Evolutionary conservation across 2,113 vertebrate species (phyloP).

Genomic region (Lates calcarifer): DNA sequence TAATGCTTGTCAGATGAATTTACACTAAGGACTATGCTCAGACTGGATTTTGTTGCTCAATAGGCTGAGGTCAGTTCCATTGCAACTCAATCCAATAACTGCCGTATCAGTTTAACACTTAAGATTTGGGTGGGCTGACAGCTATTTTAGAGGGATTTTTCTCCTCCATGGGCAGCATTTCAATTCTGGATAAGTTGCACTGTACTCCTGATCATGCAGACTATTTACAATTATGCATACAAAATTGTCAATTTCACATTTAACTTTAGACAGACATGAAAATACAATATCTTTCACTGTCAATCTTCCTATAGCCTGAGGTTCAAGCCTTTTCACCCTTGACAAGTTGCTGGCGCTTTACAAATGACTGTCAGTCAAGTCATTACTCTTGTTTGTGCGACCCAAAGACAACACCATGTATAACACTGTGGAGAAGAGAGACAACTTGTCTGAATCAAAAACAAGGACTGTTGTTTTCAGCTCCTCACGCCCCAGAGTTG

Average conservation of each 20-base stretch:
- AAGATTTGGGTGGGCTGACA: conserved; percentile 27
- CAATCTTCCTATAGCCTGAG: conserved; percentile 59
- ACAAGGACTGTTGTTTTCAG: conserved; percentile 61
- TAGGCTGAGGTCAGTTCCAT: conserved; percentile 43
- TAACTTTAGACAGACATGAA: conserved; percentile 52
- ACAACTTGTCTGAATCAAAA: conserved; percentile 65
- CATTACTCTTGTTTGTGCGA: conserved; percentile 67
- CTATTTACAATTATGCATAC: conserved; percentile 42
- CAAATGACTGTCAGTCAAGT: conserved; percentile 75
- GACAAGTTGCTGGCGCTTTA: conserved; percentile 70
- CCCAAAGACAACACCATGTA: conserved; percentile 68
- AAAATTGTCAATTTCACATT: conserved; percentile 55
- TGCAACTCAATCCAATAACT: conserved; percentile 57
- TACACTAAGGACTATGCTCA: conserved; percentile 34
- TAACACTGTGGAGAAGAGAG: conserved; percentile 45
- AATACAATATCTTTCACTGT: conserved; percentile 59
- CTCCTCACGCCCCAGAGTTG: conserved; percentile 47
- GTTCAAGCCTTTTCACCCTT: conserved; percentile 63
- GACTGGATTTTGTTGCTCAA: conserved; percentile 57
- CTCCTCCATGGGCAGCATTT: conserved; percentile 13
- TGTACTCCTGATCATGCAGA: conserved; percentile 6
- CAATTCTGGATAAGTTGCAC: conserved; percentile 5
- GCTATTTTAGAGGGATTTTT: conserved; percentile 15
- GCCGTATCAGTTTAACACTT: conserved; percentile 46
- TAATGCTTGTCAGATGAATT: conserved; percentile 55